Percentiles rank a stretch among this genome's conserved stretches.
These are phyloP conservation scores for Onychostoma macrolepis DNA, from an alignment of 2,113 vertebrate species.

Conservation along the genomic window DNA sequence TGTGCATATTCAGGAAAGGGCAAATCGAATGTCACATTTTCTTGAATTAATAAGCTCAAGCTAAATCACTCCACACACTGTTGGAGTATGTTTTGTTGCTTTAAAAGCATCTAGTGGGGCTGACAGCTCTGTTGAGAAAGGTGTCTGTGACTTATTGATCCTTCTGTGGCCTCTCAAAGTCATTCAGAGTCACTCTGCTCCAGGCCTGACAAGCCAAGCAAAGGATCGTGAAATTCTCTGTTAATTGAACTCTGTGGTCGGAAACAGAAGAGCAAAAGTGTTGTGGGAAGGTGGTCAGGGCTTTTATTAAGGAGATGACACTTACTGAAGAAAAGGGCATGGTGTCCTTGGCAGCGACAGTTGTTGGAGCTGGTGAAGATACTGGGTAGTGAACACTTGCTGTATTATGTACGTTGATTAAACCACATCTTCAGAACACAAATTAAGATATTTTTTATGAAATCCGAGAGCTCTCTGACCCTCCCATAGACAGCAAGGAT, in stretches of 20 bases:
- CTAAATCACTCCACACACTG: not conserved
- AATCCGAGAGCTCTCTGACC: no score
- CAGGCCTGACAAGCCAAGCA: slow-evolving; percentile 54
- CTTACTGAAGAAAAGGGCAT: slow-evolving; percentile 1
- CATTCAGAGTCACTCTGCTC: slow-evolving; percentile 62
- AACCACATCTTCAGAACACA: no score
- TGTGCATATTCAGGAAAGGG: not conserved
- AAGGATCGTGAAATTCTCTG: slow-evolving; percentile 61
- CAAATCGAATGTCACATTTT: not conserved
- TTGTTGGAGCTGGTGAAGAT: not conserved
- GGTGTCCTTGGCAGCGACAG: not conserved
- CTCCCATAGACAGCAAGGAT: no score
- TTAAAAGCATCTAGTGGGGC: slow-evolving; percentile 33
- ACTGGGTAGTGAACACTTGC: not conserved
- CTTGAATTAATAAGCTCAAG: not conserved
- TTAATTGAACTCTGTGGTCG: slow-evolving; percentile 67
- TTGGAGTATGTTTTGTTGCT: not conserved
- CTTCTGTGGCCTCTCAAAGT: slow-evolving; percentile 55
- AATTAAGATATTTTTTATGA: no score
- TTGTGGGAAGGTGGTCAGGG: slow-evolving; percentile 13
- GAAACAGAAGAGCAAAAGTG: slow-evolving; percentile 43
- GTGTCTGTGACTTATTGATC: slow-evolving; percentile 67
- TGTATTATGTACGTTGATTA: not conserved
- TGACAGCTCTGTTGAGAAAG: slow-evolving; percentile 62
- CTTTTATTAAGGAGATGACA: slow-evolving; percentile 41